A percentile compares a stretch with the other conserved stretches of the same genome.
Conservation (phyloP, 2,888 invertebrate species). For the Scelioninae gen. 1 region DNA sequence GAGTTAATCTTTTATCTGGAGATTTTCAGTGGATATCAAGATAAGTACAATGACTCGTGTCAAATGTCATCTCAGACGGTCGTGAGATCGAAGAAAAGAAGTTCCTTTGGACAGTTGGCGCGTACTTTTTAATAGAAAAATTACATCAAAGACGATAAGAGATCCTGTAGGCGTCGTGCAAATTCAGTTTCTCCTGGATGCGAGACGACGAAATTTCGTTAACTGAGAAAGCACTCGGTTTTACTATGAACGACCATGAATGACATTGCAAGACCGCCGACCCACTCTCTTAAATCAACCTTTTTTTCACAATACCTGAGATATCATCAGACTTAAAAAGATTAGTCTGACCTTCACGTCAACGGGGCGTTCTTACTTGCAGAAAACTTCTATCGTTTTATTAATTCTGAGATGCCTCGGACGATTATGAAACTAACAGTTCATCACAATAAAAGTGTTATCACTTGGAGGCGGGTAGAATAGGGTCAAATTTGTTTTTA, state of each 20-base stretch:
- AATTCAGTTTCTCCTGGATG: conserved; percentile 31
- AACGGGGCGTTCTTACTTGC: conserved; percentile 55
- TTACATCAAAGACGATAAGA: conserved; percentile 30
- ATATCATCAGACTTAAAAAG: conserved; percentile 55
- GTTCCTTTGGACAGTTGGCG: conserved; percentile 27
- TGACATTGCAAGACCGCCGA: conserved; percentile 45
- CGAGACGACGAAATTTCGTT: conserved; percentile 37
- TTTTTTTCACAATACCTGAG: conserved; percentile 39
- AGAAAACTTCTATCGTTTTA: conserved; percentile 53
- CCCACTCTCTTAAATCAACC: conserved; percentile 48
- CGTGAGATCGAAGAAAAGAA: conserved; percentile 3
- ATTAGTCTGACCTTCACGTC: conserved; percentile 56
- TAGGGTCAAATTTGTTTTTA: conserved; percentile 12
- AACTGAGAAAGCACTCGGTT: conserved; percentile 35
- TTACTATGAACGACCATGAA: conserved; percentile 48
- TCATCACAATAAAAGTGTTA: conserved; percentile 47
- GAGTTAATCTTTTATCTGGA: conserved; percentile 21
- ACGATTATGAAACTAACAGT: conserved; percentile 40
- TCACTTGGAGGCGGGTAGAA: conserved; percentile 33
- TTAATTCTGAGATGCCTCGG: conserved; percentile 45
- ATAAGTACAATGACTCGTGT: conserved; percentile 14
- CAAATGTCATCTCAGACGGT: conserved; percentile 17
- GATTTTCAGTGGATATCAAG: conserved; percentile 10
- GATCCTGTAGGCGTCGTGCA: conserved; percentile 19
- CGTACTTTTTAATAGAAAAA: conserved; percentile 22